Conservation (phyloP, 2,113 vertebrate genomes). For the Crotalus tigris region DNA sequence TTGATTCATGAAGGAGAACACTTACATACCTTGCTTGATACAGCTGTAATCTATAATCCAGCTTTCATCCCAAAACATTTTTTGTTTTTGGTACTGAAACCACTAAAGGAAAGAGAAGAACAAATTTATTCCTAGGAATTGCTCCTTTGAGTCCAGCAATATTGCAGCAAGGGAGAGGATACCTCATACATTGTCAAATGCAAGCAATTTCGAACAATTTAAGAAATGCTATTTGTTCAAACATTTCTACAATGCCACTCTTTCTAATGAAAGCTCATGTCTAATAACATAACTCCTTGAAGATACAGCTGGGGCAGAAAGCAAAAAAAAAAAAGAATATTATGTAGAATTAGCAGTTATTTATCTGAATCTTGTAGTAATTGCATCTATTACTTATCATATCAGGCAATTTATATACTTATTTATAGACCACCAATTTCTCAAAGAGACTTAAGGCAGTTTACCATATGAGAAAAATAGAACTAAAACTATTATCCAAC, state of each 20-base stretch:
- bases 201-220: neutral
- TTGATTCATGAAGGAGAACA: neutral
- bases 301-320: neutral
- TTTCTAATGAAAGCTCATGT: neutral
- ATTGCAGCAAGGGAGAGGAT: neutral
- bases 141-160: neutral
- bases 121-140: neutral
- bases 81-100: constrained; percentile 85
- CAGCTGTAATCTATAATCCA: constrained; percentile 80
- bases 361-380: neutral
- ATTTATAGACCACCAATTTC: neutral
- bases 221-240: neutral
- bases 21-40: constrained; percentile 78
- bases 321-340: neutral
- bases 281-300: neutral
- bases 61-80: constrained; percentile 83
- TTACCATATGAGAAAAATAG: neutral
- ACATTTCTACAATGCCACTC: neutral
- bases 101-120: constrained; percentile 64
- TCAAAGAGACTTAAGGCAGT: neutral
- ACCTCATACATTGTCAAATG: neutral
- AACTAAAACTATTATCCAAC: neutral
- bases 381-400: neutral
- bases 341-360: neutral
- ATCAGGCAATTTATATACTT: neutral